phyloP scores from a whole-genome alignment of 1,140 invertebrate species.

The Zaprionus nigranus region DNA sequence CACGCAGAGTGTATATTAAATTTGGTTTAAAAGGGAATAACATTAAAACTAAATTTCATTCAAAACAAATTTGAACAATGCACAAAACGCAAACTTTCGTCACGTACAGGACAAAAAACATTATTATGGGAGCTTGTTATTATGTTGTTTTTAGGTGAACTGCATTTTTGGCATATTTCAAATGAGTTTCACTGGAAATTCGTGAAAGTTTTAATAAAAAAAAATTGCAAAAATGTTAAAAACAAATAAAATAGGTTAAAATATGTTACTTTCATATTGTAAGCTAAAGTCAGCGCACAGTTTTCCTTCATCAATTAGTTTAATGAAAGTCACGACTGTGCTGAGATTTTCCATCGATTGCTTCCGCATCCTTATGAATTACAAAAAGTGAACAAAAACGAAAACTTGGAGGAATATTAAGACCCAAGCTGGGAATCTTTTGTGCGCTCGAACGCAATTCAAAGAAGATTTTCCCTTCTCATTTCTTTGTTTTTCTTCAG shows the following conservation, averaged over 20 bases:
- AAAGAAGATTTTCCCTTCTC: conserved; percentile 21
- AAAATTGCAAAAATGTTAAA: not conserved
- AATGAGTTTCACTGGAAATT: not conserved
- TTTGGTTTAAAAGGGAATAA: conserved; percentile 11
- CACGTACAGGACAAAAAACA: not conserved
- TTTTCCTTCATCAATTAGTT: conserved; percentile 28
- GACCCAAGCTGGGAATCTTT: conserved; percentile 34
- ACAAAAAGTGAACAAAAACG: conserved; percentile 1
- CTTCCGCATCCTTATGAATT: conserved; percentile 15
- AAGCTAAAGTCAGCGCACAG: not conserved
- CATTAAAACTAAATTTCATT: conserved; percentile 19
- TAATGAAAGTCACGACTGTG: conserved; percentile 24
- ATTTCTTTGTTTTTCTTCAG: conserved; percentile 18
- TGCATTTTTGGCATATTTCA: not conserved
- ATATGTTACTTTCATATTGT: not conserved
- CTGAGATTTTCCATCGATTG: conserved; percentile 28
- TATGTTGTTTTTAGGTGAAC: not conserved
- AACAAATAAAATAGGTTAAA: no score
- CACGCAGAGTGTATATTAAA: conserved; percentile 16
- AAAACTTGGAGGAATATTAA: conserved; percentile 26
- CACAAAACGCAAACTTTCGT: not conserved
- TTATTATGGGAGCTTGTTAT: not conserved
- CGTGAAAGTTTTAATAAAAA: not conserved
- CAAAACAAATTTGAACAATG: conserved; percentile 6
- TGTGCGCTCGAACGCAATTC: conserved; percentile 45